Evolutionary conservation across 2,888 invertebrate genomes (phyloP).

Genomic region (Trichogramma evanescens): DNA sequence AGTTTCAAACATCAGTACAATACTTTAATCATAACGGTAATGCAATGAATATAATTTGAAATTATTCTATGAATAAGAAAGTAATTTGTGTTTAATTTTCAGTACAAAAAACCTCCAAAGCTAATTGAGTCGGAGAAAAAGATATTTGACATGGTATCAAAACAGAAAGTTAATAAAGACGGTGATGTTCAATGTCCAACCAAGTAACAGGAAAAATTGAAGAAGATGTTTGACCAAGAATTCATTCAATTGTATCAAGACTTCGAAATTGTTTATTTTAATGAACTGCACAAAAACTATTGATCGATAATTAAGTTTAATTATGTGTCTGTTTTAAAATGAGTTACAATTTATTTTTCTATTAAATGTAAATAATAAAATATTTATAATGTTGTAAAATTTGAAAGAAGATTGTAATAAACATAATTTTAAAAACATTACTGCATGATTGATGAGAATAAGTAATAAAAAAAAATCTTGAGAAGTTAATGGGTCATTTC

Average conservation of each 20-base stretch:
- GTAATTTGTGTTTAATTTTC: conserved; percentile 39
- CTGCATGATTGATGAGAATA: too few species aligned
- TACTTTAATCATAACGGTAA: conserved; percentile 69
- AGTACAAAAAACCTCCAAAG: conserved; percentile 71
- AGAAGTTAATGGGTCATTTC: too few species aligned
- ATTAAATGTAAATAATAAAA: neutral
- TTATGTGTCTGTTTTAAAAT: neutral
- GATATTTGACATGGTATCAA: conserved; percentile 37
- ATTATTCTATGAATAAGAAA: neutral
- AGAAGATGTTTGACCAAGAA: neutral
- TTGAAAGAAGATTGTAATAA: too few species aligned
- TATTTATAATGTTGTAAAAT: neutral
- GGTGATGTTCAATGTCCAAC: conserved; percentile 42
- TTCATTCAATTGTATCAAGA: neutral
- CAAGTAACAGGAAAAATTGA: conserved; percentile 30
- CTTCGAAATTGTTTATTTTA: neutral
- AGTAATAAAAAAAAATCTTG: too few species aligned
- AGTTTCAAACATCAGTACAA: conserved; percentile 66
- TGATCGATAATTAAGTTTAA: neutral
- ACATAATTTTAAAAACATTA: too few species aligned
- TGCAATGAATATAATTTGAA: neutral
- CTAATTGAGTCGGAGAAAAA: conserved; percentile 64
- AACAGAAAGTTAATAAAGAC: conserved; percentile 36
- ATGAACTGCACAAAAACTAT: neutral
- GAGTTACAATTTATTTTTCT: neutral